Conservation (phyloP, 2,888 invertebrate species). For the Rambutsinella grinnellia region DNA sequence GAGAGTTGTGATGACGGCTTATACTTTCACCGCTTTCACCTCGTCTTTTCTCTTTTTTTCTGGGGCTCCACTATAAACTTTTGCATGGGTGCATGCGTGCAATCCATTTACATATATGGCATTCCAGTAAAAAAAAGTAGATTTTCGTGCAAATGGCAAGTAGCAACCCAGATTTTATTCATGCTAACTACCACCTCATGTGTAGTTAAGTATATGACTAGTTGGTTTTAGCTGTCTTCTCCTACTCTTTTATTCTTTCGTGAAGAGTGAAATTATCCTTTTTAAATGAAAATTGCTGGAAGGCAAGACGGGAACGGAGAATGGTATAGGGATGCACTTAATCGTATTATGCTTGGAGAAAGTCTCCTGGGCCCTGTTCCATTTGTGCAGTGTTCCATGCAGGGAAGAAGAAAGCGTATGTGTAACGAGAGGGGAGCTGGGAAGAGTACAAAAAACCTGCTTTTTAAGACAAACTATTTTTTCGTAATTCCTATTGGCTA, state of each 20-base stretch:
- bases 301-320: constrained; percentile 9
- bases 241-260: constrained; percentile 30
- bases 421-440: background rate
- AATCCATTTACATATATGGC: constrained; percentile 35
- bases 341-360: constrained; percentile 49
- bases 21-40: constrained; percentile 31
- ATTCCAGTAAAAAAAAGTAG: background rate
- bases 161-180: constrained; percentile 53
- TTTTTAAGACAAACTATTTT: too few species aligned
- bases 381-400: constrained; percentile 52
- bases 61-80: constrained; percentile 5
- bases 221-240: constrained; percentile 20
- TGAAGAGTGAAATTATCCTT: background rate
- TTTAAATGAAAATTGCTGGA: constrained; percentile 3
- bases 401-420: constrained; percentile 6
- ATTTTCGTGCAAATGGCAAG: constrained; percentile 10
- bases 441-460: too few species aligned
- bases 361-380: constrained; percentile 51
- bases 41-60: constrained; percentile 8
- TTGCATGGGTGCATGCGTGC: constrained; percentile 27
- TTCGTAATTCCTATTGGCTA: too few species aligned
- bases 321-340: constrained; percentile 46
- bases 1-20: constrained; percentile 25
- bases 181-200: constrained; percentile 48
- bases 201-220: constrained; percentile 29